Conservation (phyloP, 2,797 vertebrate species). For the Gouania willdenowi region DNA sequence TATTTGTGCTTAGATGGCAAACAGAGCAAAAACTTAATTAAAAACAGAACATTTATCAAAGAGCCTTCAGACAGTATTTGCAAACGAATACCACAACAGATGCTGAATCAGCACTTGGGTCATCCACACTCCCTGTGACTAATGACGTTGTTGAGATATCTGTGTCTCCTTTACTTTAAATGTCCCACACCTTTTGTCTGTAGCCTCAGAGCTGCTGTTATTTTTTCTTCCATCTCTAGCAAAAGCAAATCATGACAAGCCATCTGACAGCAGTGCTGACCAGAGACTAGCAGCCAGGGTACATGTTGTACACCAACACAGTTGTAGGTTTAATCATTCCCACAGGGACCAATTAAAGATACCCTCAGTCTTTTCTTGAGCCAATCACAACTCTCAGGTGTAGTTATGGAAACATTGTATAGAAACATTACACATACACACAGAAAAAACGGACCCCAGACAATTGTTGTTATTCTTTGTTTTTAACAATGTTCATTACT, state of each 20-base stretch:
- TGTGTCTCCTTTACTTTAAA: not conserved
- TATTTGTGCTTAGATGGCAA: conserved; percentile 21
- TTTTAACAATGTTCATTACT: conserved; percentile 1
- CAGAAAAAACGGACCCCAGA: conserved; percentile 1
- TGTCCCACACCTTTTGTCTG: not conserved
- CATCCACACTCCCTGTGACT: not conserved
- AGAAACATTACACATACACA: not conserved
- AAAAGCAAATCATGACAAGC: conserved; percentile 12
- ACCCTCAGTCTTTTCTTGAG: conserved; percentile 11
- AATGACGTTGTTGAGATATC: too few relatives aligned
- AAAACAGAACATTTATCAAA: conserved; percentile 24
- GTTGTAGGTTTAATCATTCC: conserved; percentile 40
- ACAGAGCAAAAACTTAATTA: conserved; percentile 13
- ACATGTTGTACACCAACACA: conserved; percentile 17
- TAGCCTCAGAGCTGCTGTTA: not conserved
- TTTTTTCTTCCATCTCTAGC: conserved; percentile 5
- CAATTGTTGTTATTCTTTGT: conserved; percentile 19
- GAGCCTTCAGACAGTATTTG: conserved; percentile 23
- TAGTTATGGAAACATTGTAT: conserved; percentile 7
- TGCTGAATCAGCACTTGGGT: conserved; percentile 28
- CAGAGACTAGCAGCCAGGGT: conserved; percentile 12
- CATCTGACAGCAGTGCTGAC: not conserved
- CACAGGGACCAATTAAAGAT: conserved; percentile 61
- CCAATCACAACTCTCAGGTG: conserved; percentile 25
- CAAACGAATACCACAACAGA: conserved; percentile 35